These are phyloP conservation scores for Benthosema pterotum DNA, from an alignment of 2,797 vertebrate species.

Conservation along the genomic window DNA sequence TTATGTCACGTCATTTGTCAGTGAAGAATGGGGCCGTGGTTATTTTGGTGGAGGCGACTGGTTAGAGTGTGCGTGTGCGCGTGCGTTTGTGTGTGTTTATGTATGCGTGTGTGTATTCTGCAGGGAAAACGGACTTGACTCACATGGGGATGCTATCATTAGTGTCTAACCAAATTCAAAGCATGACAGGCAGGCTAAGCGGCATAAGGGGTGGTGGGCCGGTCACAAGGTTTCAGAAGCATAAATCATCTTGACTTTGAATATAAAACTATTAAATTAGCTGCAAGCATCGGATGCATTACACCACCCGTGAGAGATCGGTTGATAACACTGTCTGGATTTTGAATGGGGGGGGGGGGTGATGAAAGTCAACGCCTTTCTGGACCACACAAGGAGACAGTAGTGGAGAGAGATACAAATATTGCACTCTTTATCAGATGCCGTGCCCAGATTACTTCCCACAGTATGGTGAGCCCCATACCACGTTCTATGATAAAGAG, in stretches of 20 bases:
- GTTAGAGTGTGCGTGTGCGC: neutral
- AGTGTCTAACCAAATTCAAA: conserved; percentile 3
- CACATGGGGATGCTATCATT: neutral
- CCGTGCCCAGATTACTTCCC: conserved; percentile 33
- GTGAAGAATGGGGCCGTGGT: conserved; percentile 62
- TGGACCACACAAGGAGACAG: conserved; percentile 44
- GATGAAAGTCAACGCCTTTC: neutral
- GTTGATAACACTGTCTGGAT: conserved; percentile 9
- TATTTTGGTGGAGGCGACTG: conserved; percentile 2
- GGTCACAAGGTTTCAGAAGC: conserved; percentile 17
- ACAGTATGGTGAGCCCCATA: conserved; percentile 25
- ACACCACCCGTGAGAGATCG: conserved; percentile 22
- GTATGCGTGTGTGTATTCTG: conserved; percentile 31
- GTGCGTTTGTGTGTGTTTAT: conserved; percentile 33
- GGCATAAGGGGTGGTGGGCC: neutral
- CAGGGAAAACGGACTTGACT: conserved; percentile 46
- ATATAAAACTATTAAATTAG: conserved; percentile 38
- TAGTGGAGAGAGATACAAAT: conserved; percentile 20
- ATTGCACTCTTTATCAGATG: conserved; percentile 28
- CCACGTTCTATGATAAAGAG: too few relatives aligned
- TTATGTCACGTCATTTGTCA: conserved; percentile 25
- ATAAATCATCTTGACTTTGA: conserved; percentile 44
- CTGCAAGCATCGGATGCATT: conserved; percentile 18
- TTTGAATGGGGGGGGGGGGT: conserved; percentile 16
- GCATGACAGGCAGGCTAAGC: conserved; percentile 10